These are phyloP conservation scores for Heliconius nattereri DNA, from an alignment of 1,140 invertebrate species.

Conservation along the genomic window DNA sequence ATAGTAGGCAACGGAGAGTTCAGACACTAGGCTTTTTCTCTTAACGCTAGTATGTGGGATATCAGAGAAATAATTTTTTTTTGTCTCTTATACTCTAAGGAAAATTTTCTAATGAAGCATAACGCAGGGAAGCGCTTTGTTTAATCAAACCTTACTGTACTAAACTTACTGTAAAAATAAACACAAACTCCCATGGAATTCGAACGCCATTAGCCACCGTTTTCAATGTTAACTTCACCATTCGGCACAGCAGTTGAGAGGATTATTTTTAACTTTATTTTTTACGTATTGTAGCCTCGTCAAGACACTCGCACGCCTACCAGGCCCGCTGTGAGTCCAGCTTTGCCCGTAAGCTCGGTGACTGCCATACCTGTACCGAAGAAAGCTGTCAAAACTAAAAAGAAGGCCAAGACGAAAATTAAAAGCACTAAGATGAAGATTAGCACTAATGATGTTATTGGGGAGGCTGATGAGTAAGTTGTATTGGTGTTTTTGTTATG, in stretches of 20 bases:
- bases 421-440: constrained; percentile 62
- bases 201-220: not conserved
- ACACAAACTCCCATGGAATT: constrained; percentile 1
- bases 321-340: constrained; percentile 62
- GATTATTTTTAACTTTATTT: not conserved
- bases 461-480: constrained; percentile 65
- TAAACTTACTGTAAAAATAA: not conserved
- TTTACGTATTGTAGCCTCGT: constrained; percentile 46
- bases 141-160: not conserved
- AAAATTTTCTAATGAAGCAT: too few species aligned
- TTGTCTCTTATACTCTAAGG: too few species aligned
- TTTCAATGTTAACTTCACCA: constrained; percentile 8
- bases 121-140: not conserved
- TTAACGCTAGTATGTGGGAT: too few species aligned
- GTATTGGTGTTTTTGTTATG: not conserved
- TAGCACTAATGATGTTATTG: constrained; percentile 43
- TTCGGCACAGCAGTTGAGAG: not conserved
- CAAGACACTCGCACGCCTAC: constrained; percentile 63
- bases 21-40: too few species aligned
- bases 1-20: too few species aligned
- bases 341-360: constrained; percentile 66
- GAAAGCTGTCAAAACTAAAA: constrained; percentile 58
- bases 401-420: constrained; percentile 58
- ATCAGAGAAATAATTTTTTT: too few species aligned
- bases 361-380: constrained; percentile 55